These are phyloP conservation scores for Zophobas morio DNA, from an alignment of 1,140 invertebrate genomes.

Conservation along the genomic window DNA sequence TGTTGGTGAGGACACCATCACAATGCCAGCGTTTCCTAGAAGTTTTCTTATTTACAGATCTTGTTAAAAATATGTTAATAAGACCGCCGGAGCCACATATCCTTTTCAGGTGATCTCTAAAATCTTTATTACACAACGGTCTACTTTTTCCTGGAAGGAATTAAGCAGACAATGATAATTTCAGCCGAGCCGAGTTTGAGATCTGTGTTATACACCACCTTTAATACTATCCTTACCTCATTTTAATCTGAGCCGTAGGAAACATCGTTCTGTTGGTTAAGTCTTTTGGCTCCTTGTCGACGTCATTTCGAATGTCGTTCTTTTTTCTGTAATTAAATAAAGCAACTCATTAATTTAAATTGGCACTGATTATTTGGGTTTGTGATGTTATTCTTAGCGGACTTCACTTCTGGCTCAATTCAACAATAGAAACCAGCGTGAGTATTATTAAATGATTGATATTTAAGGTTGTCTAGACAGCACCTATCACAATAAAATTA, in stretches of 20 bases:
- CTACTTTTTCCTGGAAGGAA: constrained; percentile 9
- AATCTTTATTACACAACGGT: constrained; percentile 19
- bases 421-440: constrained; percentile 20
- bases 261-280: constrained; percentile 74
- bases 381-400: background rate
- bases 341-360: constrained; percentile 40
- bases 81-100: constrained; percentile 7
- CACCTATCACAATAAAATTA: constrained; percentile 29
- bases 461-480: constrained; percentile 27
- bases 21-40: constrained; percentile 12
- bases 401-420: background rate
- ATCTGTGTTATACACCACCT: background rate
- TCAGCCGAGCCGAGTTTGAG: too few relatives aligned
- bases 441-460: constrained; percentile 17
- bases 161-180: background rate
- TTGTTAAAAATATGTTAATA: constrained; percentile 40
- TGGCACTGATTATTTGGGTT: background rate
- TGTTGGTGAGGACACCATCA: constrained; percentile 10
- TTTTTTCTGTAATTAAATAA: constrained; percentile 67
- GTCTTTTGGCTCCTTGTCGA: constrained; percentile 77
- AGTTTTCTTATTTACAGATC: constrained; percentile 18
- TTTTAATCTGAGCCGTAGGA: constrained; percentile 77
- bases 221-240: constrained; percentile 70
- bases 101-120: constrained; percentile 22
- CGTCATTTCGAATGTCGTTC: constrained; percentile 71